A percentile compares a stretch with the other conserved stretches of the same genome.
Evolutionary conservation across 2,888 invertebrate genomes (phyloP).

Genomic region (Sinelater perroti): DNA sequence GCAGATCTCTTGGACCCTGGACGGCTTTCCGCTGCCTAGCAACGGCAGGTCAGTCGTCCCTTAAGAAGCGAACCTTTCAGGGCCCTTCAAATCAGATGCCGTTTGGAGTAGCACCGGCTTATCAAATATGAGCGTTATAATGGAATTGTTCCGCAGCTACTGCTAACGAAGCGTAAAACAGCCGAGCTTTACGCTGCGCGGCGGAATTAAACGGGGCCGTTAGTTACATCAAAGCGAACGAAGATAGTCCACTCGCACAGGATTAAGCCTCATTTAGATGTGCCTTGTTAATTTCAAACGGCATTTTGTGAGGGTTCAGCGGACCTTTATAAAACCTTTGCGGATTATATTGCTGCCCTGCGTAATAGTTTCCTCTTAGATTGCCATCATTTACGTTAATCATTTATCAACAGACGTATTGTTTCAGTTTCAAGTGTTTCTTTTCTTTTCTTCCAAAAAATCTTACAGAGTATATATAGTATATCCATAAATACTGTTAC

Average conservation of each 20-base stretch:
- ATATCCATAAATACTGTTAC: too few species aligned
- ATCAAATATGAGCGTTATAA: too few species aligned
- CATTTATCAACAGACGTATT: too few species aligned
- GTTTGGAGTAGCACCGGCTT: too few species aligned
- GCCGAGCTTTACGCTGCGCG: conserved; percentile 10
- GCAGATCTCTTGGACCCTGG: conserved; percentile 78
- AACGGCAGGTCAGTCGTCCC: conserved; percentile 61
- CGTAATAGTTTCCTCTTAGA: too few species aligned
- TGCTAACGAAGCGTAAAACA: conserved; percentile 25
- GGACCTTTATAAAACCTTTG: neutral
- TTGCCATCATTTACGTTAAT: too few species aligned
- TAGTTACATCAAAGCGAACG: conserved; percentile 26
- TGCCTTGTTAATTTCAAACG: conserved; percentile 26
- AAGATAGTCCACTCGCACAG: conserved; percentile 15
- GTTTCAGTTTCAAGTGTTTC: too few species aligned
- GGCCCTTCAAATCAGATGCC: conserved; percentile 19
- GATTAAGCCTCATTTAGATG: conserved; percentile 25
- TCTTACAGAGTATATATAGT: too few species aligned
- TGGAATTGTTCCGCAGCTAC: conserved; percentile 16
- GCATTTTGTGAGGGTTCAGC: conserved; percentile 10
- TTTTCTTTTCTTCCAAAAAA: too few species aligned
- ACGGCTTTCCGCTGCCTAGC: conserved; percentile 75
- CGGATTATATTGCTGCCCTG: conserved; percentile 17
- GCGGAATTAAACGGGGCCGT: conserved; percentile 19
- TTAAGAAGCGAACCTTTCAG: conserved; percentile 23